Base-by-base conservation (phyloP, 2,888 invertebrate genomes). In the Luperina testacea region DNA sequence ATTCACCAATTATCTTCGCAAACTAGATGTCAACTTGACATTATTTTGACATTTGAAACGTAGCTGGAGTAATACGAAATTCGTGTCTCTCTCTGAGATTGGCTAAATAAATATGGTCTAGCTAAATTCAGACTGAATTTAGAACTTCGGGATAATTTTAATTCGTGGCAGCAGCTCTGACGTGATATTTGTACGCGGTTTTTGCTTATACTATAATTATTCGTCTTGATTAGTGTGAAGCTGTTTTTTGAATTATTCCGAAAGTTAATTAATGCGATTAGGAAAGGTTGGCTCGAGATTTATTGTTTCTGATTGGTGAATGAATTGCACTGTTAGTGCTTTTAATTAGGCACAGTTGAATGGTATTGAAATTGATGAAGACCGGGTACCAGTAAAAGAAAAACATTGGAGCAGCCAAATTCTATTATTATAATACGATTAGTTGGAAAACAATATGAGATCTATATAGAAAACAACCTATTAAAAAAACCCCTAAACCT, bases 1-100 rank as follows among this genome's bases (percentile, higher is more conserved):
- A 90, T 79, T 89, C 68, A 5, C 80, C 82, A 88, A 90, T 89
- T 87, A 88, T 81, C 82, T 68, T 80, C 72, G 74, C 79, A 89
- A 88, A 83, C 82, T 82, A 81, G 61, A 84, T 61, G 84, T 82
- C 80, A 81, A 71, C 48, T 69, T 87, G 88, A 84, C 81, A 82
- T 85, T 88, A 84, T 85, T 88, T 85, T 82, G 88, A 87, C 81
- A 79, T 87, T 86, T 73, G 78, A 78, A 90, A 77, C 72, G 80
- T 72, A 75, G 69, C 67, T 77, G 53, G 74, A 81, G 71, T 85
- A 76, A 75, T 73, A 80, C 69, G 45, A 80, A 87, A 85, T 59
- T 74, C 42, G 24, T 75, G 65, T 81, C 51, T 78, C 69, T 42
- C 57, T 59, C 57, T 75, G 70, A 53, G 68, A 59, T 69, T 64